Evolutionary conservation across 2,797 vertebrate genomes (phyloP).

Genomic region (Halcyon badia): DNA sequence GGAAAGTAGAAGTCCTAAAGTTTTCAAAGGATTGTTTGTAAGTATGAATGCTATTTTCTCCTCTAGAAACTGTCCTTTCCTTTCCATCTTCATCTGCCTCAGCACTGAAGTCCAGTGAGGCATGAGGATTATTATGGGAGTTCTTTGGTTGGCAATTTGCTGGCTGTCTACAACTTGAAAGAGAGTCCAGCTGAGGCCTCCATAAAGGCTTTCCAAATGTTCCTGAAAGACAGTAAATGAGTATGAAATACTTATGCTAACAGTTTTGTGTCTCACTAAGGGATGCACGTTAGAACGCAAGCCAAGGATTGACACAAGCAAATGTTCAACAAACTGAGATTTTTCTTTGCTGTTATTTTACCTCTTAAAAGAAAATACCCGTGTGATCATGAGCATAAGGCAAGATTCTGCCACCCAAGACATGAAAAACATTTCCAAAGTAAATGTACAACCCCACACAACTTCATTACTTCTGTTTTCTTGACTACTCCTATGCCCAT

Average conservation of each 20-base stretch:
- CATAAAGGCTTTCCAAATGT: constrained; percentile 95
- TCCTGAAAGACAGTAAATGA: constrained; percentile 80
- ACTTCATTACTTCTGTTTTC: not conserved
- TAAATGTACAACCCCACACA: not conserved
- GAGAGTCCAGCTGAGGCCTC: constrained; percentile 85
- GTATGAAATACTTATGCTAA: not conserved
- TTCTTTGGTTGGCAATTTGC: constrained; percentile 75
- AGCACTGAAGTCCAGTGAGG: constrained; percentile 80
- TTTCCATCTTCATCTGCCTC: constrained; percentile 79
- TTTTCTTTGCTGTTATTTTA: not conserved
- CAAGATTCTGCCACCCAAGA: not conserved
- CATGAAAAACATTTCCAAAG: not conserved
- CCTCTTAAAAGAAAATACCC: not conserved
- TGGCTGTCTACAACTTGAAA: constrained; percentile 71
- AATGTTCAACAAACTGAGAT: not conserved
- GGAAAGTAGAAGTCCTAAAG: constrained; percentile 82
- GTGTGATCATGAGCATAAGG: not conserved
- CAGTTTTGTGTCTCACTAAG: not conserved
- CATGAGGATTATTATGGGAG: constrained; percentile 79
- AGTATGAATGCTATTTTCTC: constrained; percentile 65
- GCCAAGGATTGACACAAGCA: not conserved
- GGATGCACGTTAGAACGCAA: not conserved
- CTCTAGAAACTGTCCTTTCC: constrained; percentile 78
- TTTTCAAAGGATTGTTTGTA: constrained; percentile 83
- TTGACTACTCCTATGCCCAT: not conserved